A percentile compares a stretch with the other conserved stretches of the same genome.
Evolutionary conservation across 2,113 vertebrate genomes (phyloP).

Genomic region (Pipra filicauda): DNA sequence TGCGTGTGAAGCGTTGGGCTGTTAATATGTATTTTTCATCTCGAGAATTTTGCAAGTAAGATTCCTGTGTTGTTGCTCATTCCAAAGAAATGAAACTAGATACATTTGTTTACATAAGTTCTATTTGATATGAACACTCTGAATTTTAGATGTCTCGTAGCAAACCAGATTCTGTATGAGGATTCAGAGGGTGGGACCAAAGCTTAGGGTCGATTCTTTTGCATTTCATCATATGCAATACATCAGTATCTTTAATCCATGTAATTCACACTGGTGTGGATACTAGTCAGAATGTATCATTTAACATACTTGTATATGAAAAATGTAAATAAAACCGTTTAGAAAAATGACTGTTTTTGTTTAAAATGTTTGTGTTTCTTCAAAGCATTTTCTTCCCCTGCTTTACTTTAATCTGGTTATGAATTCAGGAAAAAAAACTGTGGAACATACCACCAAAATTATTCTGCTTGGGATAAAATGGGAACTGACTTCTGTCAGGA

Average conservation of each 20-base stretch:
- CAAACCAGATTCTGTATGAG: conserved; percentile 27
- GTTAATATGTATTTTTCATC: background rate
- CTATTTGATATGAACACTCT: background rate
- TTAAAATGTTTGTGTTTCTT: conserved; percentile 68
- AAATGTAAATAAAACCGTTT: conserved; percentile 76
- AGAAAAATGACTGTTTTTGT: conserved; percentile 76
- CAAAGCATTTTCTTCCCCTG: conserved; percentile 46
- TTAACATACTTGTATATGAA: conserved; percentile 62
- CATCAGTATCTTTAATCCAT: conserved; percentile 65
- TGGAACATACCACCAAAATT: conserved; percentile 16
- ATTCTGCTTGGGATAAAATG: conserved; percentile 54
- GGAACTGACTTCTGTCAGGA: conserved; percentile 55
- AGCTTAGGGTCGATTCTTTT: conserved; percentile 50
- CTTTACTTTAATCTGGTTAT: conserved; percentile 38
- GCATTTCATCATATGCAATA: conserved; percentile 60
- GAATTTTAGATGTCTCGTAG: conserved; percentile 33
- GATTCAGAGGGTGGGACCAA: conserved; percentile 38
- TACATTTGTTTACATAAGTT: background rate
- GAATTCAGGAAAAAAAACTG: conserved; percentile 36
- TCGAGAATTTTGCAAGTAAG: background rate
- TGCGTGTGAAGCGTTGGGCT: background rate
- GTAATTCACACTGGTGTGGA: conserved; percentile 64
- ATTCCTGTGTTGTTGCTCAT: conserved; percentile 31
- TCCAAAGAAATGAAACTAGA: conserved; percentile 33
- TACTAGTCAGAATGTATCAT: conserved; percentile 72